phyloP scores from a whole-genome alignment of 2,113 vertebrate genomes.

The Acrocephalus kingi region DNA sequence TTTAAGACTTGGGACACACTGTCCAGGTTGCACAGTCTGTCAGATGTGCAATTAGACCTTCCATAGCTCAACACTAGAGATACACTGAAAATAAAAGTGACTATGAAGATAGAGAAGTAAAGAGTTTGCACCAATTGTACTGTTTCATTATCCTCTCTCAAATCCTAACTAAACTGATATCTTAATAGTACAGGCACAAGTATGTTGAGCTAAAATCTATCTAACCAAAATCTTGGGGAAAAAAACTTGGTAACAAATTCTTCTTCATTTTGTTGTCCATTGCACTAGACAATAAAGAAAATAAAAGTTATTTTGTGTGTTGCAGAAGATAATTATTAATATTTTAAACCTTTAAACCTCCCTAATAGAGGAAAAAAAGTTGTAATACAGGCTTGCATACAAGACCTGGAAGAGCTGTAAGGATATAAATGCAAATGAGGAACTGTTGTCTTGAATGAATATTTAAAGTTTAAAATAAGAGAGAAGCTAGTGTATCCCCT shows the following conservation, averaged over 20 bases:
- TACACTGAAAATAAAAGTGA: neutral
- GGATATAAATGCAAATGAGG: accelerated
- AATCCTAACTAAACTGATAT: neutral
- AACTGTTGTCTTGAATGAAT: neutral
- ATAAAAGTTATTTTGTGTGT: neutral
- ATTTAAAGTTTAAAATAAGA: neutral
- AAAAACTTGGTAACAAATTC: neutral
- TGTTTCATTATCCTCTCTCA: neutral
- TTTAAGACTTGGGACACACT: neutral
- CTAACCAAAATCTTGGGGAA: neutral
- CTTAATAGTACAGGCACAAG: neutral
- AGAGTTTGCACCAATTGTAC: neutral
- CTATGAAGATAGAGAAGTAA: neutral
- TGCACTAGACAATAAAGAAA: neutral
- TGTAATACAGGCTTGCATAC: neutral
- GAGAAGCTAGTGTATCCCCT: neutral
- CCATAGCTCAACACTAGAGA: neutral
- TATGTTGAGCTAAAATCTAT: neutral
- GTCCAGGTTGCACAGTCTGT: neutral
- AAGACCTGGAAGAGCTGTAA: neutral
- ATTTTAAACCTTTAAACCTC: neutral
- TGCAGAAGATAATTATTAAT: neutral
- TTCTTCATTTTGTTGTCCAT: neutral
- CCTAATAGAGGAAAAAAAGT: neutral
- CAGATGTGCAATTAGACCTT: neutral